Conservation (phyloP, 2,113 vertebrate genomes). For the Ifrita kowaldi region DNA sequence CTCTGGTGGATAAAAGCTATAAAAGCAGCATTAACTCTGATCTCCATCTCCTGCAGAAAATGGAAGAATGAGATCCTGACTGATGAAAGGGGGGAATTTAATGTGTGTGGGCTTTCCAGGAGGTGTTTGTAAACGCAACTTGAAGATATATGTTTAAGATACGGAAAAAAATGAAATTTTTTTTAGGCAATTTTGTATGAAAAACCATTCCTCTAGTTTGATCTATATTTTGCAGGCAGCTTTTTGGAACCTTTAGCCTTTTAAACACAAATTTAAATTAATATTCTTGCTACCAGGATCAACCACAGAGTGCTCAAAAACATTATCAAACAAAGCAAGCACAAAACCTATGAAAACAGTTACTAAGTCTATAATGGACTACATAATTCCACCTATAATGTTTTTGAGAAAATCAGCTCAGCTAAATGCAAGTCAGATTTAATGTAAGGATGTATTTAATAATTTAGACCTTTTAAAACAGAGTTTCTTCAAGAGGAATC, state of each 20-base stretch:
- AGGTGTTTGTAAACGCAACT: neutral
- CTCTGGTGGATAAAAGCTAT: neutral
- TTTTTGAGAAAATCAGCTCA: neutral
- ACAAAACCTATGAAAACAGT: neutral
- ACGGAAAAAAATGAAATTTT: accelerated
- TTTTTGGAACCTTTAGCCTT: neutral
- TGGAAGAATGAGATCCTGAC: neutral
- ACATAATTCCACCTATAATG: neutral
- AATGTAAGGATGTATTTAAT: neutral
- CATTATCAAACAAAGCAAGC: neutral
- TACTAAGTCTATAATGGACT: neutral
- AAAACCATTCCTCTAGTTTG: accelerated
- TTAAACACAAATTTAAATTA: neutral
- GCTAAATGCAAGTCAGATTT: neutral
- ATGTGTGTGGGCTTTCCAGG: accelerated
- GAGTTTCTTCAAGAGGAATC: neutral
- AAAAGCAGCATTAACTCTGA: neutral
- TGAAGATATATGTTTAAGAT: neutral
- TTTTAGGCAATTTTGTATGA: neutral
- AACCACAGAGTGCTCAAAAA: neutral
- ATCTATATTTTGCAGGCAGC: neutral
- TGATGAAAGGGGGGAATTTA: neutral
- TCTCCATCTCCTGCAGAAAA: neutral
- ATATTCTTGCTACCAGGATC: neutral
- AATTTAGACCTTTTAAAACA: neutral